Evolutionary conservation across 2,888 invertebrate species (phyloP), one percentile per base, ranked within the genome.

Genomic region (Rhamnusium bicolor): DNA sequence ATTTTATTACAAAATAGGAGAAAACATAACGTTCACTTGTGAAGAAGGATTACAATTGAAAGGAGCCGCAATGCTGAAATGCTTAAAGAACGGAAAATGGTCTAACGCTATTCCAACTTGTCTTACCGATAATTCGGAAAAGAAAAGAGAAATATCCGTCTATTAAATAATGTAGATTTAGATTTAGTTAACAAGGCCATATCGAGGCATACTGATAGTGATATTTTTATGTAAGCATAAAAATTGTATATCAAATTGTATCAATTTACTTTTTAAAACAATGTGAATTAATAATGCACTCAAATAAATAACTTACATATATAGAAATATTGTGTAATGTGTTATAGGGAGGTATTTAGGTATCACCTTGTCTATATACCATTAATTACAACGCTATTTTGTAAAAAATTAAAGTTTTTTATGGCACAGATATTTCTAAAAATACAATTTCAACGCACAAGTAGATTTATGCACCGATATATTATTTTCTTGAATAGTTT

Each of bases 1-100:
- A 88, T 96, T 96, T 89, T 96, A 94, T 89, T 96, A 96, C 89
- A 93, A 93, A 85, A 94, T 95, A 76, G 95, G 95, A 0, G 96
- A 96, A 86, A 94, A 93, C 24, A 94, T 96, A 68, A 94, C 94
- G 1, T 96, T 95, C 85, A 94, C 94, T 5, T 96, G 96, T 86
- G 94, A 94, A 82, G 93, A 94, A 1, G 94, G 94, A 0, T 90
- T 95, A 73, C 90, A 91, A 73, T 89, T 96, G 61, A 91, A 92
- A 69, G 96, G 96, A 32, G 93, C 95, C 0, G 92, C 93, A 4
- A 94, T 94, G 91, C 87, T 96, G 65, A 91, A 94, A 83, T 96
- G 96, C 87, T 89, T 92, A 86, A 93, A 93, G 83, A 95, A 94
- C 86, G 94, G 95, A 75, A 95, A 95, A 89, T 96, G 96, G 96